Percentiles rank a stretch among this genome's conserved stretches.
phyloP scores from a whole-genome alignment of 2,113 vertebrate genomes.

The Corythaixoides concolor region DNA sequence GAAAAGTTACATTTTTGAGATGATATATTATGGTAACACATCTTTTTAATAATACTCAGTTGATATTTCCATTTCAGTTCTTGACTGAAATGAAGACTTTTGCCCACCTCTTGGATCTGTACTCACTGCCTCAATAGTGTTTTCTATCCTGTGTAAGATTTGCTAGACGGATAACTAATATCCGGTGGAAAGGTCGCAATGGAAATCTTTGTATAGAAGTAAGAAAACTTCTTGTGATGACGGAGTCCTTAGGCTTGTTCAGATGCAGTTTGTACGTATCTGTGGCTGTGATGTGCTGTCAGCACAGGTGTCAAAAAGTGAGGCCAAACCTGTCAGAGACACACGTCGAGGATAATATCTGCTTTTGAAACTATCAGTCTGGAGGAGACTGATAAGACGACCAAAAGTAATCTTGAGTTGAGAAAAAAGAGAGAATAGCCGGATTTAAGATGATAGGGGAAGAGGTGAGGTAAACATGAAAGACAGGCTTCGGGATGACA shows the following conservation, averaged over 20 bases:
- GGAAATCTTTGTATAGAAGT: background rate
- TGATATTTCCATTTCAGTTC: background rate
- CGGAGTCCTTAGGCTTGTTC: background rate
- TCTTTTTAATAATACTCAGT: background rate
- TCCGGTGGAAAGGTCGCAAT: background rate
- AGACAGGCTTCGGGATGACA: background rate
- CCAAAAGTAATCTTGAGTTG: slow-evolving; percentile 39
- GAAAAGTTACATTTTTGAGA: background rate
- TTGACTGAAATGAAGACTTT: background rate
- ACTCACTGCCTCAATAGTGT: background rate
- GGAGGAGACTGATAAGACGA: slow-evolving; percentile 58
- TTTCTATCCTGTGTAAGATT: background rate
- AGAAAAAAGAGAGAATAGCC: slow-evolving; percentile 30
- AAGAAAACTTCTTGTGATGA: background rate
- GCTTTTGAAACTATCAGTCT: slow-evolving; percentile 49
- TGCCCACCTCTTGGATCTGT: background rate
- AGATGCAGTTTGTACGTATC: background rate
- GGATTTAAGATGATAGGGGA: slow-evolving; percentile 39
- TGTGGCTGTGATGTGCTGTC: background rate
- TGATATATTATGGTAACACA: fast-evolving
- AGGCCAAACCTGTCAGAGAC: slow-evolving; percentile 16
- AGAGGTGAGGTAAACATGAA: slow-evolving; percentile 33
- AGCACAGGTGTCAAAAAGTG: slow-evolving; percentile 2
- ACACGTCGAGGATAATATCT: background rate
- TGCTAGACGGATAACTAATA: fast-evolving